A percentile compares a stretch with the other conserved stretches of the same genome.
Evolutionary conservation across 2,113 vertebrate species (phyloP).

Genomic region (Rousettus leschenaultii): DNA sequence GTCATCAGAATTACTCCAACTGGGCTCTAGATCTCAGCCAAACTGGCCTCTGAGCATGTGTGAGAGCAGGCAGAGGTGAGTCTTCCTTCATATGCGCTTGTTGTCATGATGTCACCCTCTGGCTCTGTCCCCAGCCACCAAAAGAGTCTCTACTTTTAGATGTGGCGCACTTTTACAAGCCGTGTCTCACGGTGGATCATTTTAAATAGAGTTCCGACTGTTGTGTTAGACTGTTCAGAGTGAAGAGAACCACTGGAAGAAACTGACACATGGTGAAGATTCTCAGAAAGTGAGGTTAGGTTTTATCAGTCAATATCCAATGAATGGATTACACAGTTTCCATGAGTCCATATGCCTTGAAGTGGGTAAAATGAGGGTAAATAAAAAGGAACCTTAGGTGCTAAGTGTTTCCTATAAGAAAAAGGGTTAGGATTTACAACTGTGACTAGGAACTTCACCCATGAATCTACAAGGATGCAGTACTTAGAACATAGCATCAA

Average conservation of each 20-base stretch:
- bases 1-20: neutral
- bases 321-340: neutral
- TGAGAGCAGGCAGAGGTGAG: neutral
- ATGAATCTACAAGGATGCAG: neutral
- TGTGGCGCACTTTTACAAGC: neutral
- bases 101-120: neutral
- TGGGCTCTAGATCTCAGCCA: neutral
- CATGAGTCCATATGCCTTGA: rapidly evolving
- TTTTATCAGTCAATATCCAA: neutral
- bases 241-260: neutral
- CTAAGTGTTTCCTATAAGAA: neutral
- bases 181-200: neutral
- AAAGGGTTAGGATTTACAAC: neutral
- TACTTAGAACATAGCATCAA: neutral
- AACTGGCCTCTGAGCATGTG: neutral
- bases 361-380: neutral
- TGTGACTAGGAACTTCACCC: neutral
- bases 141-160: neutral
- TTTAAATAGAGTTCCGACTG: neutral
- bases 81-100: neutral
- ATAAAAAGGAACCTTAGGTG: neutral
- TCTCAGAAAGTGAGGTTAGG: neutral
- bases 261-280: neutral
- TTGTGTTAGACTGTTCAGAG: neutral
- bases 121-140: neutral